phyloP scores from a whole-genome alignment of 2,113 vertebrate species.

The Lophura nycthemera region DNA sequence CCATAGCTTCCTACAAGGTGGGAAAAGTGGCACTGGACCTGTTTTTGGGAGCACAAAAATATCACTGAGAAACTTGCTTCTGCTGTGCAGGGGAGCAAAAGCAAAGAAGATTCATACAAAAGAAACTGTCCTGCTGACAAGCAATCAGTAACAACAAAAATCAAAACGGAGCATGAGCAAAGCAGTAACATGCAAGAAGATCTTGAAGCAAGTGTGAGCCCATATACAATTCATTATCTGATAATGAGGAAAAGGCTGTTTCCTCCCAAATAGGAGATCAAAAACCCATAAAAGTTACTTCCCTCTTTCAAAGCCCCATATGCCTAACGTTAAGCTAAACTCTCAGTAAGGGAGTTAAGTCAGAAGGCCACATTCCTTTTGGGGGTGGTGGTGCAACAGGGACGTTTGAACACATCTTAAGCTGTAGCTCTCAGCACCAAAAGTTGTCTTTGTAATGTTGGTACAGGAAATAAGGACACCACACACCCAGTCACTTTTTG shows the following conservation, averaged over 20 bases:
- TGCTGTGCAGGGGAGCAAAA: neutral
- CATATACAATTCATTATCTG: neutral
- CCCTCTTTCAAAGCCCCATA: neutral
- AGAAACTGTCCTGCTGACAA: neutral
- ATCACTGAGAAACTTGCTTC: neutral
- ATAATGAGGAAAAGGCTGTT: neutral
- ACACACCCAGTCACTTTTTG: neutral
- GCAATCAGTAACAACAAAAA: neutral
- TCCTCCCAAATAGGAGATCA: neutral
- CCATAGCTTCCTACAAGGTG: accelerated
- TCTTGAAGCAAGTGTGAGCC: neutral
- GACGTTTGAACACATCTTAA: neutral
- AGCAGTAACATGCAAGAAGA: neutral
- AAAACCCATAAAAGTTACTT: neutral
- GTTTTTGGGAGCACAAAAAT: neutral
- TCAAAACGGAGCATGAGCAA: neutral
- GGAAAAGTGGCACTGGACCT: neutral
- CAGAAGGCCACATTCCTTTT: neutral
- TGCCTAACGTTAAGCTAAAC: neutral
- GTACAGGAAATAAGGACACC: neutral
- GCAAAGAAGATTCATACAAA: neutral
- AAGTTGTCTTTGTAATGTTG: neutral
- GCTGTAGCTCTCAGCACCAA: neutral
- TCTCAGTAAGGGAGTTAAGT: accelerated
- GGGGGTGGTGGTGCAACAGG: neutral